Conservation (phyloP, 2,797 vertebrate species). For the Myotis vivesi region DNA sequence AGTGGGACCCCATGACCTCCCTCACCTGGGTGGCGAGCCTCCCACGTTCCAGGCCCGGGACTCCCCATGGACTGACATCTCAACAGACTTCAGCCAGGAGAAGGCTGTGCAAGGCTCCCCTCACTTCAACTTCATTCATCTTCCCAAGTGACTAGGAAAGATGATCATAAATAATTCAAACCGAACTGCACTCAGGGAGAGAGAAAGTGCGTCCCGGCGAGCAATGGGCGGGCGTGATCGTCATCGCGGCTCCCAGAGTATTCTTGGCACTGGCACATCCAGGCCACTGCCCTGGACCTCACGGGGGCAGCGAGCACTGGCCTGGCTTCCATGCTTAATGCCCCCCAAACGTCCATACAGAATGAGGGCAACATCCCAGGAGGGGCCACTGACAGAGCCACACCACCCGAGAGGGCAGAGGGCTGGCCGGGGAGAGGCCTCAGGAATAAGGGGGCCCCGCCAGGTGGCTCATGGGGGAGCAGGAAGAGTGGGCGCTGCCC, state of each 20-base stretch:
- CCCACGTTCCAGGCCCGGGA: background rate
- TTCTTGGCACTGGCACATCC: background rate
- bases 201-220: background rate
- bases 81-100: background rate
- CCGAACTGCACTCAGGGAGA: background rate
- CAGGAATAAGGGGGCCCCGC: background rate
- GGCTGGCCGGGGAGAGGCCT: background rate
- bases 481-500: background rate
- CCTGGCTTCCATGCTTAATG: background rate
- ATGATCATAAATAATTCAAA: background rate
- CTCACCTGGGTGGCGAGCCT: background rate
- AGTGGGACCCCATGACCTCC: background rate
- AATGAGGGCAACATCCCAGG: background rate
- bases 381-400: background rate
- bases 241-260: background rate
- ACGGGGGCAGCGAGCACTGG: fast-evolving
- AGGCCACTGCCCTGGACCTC: background rate
- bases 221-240: fast-evolving
- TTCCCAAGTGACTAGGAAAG: slow-evolving; percentile 9
- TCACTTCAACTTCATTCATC: background rate
- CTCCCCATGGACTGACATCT: background rate
- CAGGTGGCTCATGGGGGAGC: background rate
- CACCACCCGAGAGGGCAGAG: background rate
- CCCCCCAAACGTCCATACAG: background rate
- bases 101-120: background rate